These are phyloP conservation scores for Phalloptychus januarius DNA, from an alignment of 2,797 vertebrate species.

Conservation along the genomic window DNA sequence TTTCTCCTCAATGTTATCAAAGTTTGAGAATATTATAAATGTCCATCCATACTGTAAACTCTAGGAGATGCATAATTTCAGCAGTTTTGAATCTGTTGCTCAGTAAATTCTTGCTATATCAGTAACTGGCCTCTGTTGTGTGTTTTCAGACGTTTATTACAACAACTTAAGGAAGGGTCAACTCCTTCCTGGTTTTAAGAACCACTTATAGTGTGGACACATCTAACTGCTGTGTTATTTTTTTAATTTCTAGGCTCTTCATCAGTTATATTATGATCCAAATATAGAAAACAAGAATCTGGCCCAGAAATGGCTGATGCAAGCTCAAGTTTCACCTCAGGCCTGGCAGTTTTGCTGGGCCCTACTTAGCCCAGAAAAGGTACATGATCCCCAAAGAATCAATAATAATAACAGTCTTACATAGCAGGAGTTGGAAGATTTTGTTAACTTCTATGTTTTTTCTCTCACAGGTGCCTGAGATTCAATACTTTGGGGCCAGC, in stretches of 20 bases:
- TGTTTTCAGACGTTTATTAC: slow-evolving; percentile 9
- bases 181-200: background rate
- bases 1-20: too few species aligned
- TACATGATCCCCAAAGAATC: slow-evolving; percentile 38
- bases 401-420: background rate
- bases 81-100: background rate
- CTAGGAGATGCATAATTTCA: too few species aligned
- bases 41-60: background rate
- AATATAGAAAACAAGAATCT: slow-evolving; percentile 99
- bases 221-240: slow-evolving; percentile 2
- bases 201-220: slow-evolving; percentile 7
- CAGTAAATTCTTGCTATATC: background rate
- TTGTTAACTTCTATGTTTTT: background rate
- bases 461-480: slow-evolving; percentile 89
- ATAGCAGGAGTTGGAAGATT: background rate
- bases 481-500: slow-evolving; percentile 98
- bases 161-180: slow-evolving; percentile 4
- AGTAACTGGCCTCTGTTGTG: background rate
- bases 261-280: slow-evolving; percentile 98
- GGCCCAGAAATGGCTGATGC: slow-evolving; percentile 99
- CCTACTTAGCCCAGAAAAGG: slow-evolving; percentile 93
- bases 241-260: slow-evolving; percentile 86
- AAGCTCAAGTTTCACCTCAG: slow-evolving; percentile 97
- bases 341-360: slow-evolving; percentile 99
- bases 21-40: background rate